Percentiles rank a stretch among this genome's conserved stretches.
Conservation (phyloP, 2,888 invertebrate species). For the Ecdyonurus torrentis region DNA sequence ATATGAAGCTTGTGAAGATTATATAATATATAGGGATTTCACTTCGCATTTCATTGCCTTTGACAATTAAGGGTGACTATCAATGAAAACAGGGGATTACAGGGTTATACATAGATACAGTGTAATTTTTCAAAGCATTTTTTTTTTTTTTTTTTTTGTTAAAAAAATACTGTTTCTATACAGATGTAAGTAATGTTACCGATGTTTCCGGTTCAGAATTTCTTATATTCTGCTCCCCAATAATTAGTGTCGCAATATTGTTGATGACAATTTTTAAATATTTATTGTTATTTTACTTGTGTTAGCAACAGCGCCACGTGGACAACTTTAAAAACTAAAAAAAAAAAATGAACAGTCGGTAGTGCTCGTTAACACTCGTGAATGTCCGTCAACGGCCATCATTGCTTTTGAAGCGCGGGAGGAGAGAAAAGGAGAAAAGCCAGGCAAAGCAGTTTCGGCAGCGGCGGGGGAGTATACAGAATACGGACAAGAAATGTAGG, state of each 20-base stretch:
- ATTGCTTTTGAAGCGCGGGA: not conserved
- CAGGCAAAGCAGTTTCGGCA: not conserved
- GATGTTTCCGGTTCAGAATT: too few relatives aligned
- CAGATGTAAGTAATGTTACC: too few relatives aligned
- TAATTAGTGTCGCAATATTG: not conserved
- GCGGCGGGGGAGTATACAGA: not conserved
- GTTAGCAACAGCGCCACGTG: not conserved
- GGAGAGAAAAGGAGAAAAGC: slow-evolving; percentile 7
- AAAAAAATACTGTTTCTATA: too few relatives aligned
- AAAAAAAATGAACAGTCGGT: not conserved
- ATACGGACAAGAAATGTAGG: not conserved
- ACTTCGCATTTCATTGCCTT: too few relatives aligned
- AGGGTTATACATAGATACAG: too few relatives aligned
- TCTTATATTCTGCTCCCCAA: too few relatives aligned
- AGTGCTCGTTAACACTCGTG: not conserved
- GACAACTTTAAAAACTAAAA: not conserved
- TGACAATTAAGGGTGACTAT: too few relatives aligned
- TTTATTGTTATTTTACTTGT: not conserved
- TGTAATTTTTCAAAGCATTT: too few relatives aligned
- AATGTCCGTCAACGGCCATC: not conserved
- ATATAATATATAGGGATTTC: too few relatives aligned
- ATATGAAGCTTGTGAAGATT: too few relatives aligned
- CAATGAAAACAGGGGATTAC: too few relatives aligned
- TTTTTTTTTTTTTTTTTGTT: too few relatives aligned
- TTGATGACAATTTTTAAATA: not conserved